phyloP scores from a whole-genome alignment of 2,797 vertebrate species.

The Oreochromis mossambicus region DNA sequence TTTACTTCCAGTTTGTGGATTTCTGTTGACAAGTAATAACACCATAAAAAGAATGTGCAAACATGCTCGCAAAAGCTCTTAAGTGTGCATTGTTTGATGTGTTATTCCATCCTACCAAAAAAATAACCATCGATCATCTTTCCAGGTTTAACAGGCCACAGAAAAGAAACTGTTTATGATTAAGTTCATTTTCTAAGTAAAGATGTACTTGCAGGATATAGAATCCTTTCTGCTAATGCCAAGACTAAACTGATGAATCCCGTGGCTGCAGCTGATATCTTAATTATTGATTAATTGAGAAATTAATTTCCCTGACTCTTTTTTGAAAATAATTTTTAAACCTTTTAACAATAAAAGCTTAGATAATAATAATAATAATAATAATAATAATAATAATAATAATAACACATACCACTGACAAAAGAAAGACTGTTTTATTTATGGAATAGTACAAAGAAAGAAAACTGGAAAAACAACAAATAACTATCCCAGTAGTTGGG shows the following conservation, averaged over 20 bases:
- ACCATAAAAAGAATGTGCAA: constrained; percentile 18
- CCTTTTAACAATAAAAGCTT: not conserved
- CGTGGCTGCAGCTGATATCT: not conserved
- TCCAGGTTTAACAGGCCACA: not conserved
- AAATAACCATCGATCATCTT: not conserved
- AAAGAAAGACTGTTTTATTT: not conserved
- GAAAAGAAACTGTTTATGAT: not conserved
- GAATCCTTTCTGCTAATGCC: not conserved
- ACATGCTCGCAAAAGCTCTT: constrained; percentile 8
- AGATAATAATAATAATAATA: not conserved
- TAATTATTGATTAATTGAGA: not conserved
- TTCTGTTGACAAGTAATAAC: constrained; percentile 59
- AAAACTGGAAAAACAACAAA: not conserved
- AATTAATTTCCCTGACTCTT: not conserved
- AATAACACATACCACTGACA: not conserved
- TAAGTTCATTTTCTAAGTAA: not conserved
- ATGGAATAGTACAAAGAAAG: not conserved
- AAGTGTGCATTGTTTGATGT: constrained; percentile 1
- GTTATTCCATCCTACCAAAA: not conserved
- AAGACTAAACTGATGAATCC: not conserved
- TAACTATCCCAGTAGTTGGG: not conserved
- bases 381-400: not conserved
- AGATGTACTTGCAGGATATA: not conserved
- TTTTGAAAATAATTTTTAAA: not conserved
- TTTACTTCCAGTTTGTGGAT: constrained; percentile 53